Percentiles rank a stretch among this genome's conserved stretches.
These are phyloP conservation scores for Rhagophthalmus giganteus DNA, from an alignment of 2,888 invertebrate species.

Conservation along the genomic window DNA sequence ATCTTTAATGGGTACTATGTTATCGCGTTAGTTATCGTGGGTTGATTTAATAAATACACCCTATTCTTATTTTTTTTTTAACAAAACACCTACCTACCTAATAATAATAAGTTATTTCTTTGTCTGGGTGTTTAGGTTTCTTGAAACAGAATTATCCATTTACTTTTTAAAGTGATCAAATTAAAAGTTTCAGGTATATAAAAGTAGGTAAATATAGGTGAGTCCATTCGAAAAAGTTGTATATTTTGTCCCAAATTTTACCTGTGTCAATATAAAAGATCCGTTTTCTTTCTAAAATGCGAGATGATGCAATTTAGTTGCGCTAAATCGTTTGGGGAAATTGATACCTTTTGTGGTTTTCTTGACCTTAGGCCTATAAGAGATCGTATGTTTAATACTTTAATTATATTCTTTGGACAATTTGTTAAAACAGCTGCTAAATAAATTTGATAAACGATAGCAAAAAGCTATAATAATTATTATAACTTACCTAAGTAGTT, in stretches of 20 bases:
- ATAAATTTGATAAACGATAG: too few species aligned
- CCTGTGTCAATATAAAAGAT: constrained; percentile 8
- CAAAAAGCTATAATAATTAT: too few species aligned
- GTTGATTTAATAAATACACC: too few species aligned
- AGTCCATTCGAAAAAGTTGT: neutral
- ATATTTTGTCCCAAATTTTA: constrained; percentile 5
- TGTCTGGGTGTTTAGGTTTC: neutral
- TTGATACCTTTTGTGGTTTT: constrained; percentile 1
- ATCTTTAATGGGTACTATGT: constrained; percentile 2
- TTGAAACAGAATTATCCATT: neutral
- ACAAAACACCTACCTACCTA: too few species aligned
- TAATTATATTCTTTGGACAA: too few species aligned
- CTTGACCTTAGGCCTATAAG: neutral
- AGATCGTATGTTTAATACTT: too few species aligned
- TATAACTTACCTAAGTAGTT: too few species aligned
- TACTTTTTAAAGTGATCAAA: constrained; percentile 3
- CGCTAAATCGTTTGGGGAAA: constrained; percentile 6
- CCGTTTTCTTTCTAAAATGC: neutral
- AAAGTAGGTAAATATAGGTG: constrained; percentile 1
- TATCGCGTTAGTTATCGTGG: too few species aligned
- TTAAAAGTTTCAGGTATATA: constrained; percentile 9
- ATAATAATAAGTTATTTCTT: too few species aligned
- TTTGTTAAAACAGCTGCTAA: too few species aligned
- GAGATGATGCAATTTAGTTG: constrained; percentile 5
- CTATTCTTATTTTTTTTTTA: too few species aligned